A percentile compares a stretch with the other conserved stretches of the same genome.
Conservation (phyloP, 2,888 invertebrate genomes). For the Ptychoptera albimana region DNA sequence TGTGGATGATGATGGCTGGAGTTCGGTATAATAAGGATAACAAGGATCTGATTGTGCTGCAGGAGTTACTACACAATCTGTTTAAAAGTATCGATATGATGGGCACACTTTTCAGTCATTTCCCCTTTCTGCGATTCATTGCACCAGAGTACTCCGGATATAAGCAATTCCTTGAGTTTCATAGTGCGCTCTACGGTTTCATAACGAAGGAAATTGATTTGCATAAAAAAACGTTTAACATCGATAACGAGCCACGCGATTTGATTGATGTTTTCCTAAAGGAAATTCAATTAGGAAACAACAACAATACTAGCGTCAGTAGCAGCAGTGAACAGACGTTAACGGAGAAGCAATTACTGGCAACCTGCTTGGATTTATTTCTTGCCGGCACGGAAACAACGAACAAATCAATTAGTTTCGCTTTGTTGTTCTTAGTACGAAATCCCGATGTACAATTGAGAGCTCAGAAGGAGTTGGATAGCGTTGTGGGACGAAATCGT, state of each 20-base stretch:
- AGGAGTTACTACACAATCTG: constrained; percentile 50
- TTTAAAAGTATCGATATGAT: constrained; percentile 67
- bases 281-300: constrained; percentile 41
- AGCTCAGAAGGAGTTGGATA: constrained; percentile 63
- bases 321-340: no score
- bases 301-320: constrained; percentile 33
- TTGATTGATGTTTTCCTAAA: constrained; percentile 70
- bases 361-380: constrained; percentile 72
- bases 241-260: constrained; percentile 47
- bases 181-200: constrained; percentile 55
- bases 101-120: constrained; percentile 64
- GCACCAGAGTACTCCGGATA: constrained; percentile 67
- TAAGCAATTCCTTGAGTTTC: constrained; percentile 51
- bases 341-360: constrained; percentile 57
- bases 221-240: constrained; percentile 48
- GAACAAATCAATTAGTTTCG: constrained; percentile 59
- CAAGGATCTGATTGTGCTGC: constrained; percentile 47
- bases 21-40: constrained; percentile 54
- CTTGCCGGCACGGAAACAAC: constrained; percentile 81
- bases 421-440: constrained; percentile 55
- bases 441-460: constrained; percentile 56
- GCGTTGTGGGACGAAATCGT: constrained; percentile 50
- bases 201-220: constrained; percentile 50
- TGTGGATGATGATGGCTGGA: constrained; percentile 76
- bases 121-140: constrained; percentile 51